Base-by-base conservation (phyloP, 2,888 invertebrate genomes). In the Nephrotoma guestfalica region DNA sequence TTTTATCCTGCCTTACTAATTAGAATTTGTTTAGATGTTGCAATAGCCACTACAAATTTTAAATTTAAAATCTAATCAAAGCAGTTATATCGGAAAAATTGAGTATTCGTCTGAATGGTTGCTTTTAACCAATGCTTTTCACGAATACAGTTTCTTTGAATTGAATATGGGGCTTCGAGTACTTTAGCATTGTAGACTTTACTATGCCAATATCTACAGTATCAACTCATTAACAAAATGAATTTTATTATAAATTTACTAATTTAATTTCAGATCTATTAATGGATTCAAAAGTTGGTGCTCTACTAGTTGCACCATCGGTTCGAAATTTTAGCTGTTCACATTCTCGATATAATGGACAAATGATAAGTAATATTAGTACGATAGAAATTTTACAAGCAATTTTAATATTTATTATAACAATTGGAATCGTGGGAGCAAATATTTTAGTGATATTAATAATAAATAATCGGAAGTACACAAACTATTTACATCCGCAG, bases 401-500 rank as follows among this genome's bases (percentile, higher is more conserved):
- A 0, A 92, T 96, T 88, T 93, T 97, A 89, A 95, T 97, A 89
- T 93, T 97, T 87, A 91, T 95, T 4, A 92, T 97, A 87, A 96
- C 96, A 57, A 93, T 95, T 90, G 96, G 96, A 57, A 96, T 97
- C 88, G 94, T 97, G 83, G 94, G 95, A 45, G 96, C 96, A 83
- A 97, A 97, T 90, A 93, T 96, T 86, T 92, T 96, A 87, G 94
- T 97, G 42, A 96, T 97, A 88, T 94, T 96, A 89, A 96, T 97
- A 86, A 94, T 97, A 89, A 97, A 97, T 91, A 96, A 96, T 91
- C 93, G 96, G 86, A 93, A 96, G 88, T 96, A 96, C 91, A 94
- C 96, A 89, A 96, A 96, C 90, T 96, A 96, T 90, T 96, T 97
- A 89, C 96, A 96, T 90, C 96, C 96, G 89, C 97, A 97, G 95